A percentile compares a stretch with the other conserved stretches of the same genome.
phyloP scores from a whole-genome alignment of 2,113 vertebrate genomes.

The Aspiorhynchus laticeps region DNA sequence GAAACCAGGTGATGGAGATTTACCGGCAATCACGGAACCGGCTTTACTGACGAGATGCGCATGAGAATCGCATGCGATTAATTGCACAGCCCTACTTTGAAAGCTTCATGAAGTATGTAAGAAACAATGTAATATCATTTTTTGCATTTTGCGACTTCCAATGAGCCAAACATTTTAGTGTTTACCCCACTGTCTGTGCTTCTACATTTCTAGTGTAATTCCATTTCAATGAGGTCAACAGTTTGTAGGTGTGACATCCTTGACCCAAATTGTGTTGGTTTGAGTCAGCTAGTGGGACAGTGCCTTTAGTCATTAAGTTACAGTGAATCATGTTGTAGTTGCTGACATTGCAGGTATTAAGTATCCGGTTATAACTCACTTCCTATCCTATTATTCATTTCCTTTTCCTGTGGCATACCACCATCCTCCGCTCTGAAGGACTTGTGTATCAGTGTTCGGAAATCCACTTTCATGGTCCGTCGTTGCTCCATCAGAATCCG shows the following conservation, averaged over 20 bases:
- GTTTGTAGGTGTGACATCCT: not conserved
- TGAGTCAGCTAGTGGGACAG: not conserved
- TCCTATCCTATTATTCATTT: not conserved
- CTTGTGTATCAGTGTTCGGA: constrained; percentile 5
- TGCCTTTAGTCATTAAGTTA: not conserved
- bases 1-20: too few species aligned
- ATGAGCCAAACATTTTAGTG: not conserved
- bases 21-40: too few species aligned
- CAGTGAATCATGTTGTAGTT: constrained; percentile 16
- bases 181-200: not conserved
- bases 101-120: too few species aligned
- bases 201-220: not conserved
- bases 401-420: constrained; percentile 28
- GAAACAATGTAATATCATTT: too few species aligned
- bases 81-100: too few species aligned
- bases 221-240: not conserved
- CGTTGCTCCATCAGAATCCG: not conserved
- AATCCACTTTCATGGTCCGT: constrained; percentile 12
- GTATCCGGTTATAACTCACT: constrained; percentile 28
- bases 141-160: not conserved
- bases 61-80: too few species aligned
- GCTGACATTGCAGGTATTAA: constrained; percentile 49
- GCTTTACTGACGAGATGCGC: too few species aligned
- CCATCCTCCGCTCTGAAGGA: constrained; percentile 4
- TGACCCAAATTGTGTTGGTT: not conserved